A percentile compares a stretch with the other conserved stretches of the same genome.
Conservation (phyloP, 2,113 vertebrate genomes). For the Thinocorus orbignyianus region DNA sequence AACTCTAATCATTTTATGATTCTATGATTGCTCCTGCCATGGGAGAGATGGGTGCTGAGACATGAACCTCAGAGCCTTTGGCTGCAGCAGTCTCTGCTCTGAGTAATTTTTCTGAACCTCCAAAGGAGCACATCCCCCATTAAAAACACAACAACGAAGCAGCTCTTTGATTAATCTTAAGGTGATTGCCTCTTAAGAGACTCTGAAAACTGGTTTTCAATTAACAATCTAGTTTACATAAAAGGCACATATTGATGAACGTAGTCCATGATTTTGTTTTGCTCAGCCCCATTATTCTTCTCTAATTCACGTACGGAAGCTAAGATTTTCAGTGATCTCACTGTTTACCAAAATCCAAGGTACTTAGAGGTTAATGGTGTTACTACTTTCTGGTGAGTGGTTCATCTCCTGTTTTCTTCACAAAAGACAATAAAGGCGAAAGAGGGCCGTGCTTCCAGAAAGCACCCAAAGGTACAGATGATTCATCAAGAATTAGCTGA, state of each 20-base stretch:
- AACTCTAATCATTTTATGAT: no score
- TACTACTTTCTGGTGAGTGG: not conserved
- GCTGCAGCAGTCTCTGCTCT: not conserved
- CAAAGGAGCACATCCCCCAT: not conserved
- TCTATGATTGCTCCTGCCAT: not conserved
- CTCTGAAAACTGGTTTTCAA: slow-evolving; percentile 33
- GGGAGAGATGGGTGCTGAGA: not conserved
- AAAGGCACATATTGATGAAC: slow-evolving; percentile 33
- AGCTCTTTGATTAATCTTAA: slow-evolving; percentile 31
- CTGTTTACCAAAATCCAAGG: not conserved
- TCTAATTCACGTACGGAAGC: not conserved
- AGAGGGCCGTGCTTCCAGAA: not conserved
- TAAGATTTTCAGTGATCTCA: not conserved
- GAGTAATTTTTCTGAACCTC: not conserved
- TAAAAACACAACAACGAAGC: not conserved
- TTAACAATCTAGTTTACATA: slow-evolving; percentile 17
- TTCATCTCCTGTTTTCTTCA: not conserved
- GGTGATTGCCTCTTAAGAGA: slow-evolving; percentile 35
- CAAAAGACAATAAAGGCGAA: not conserved
- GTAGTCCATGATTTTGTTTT: not conserved
- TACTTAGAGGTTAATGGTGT: not conserved
- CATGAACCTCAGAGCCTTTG: not conserved
- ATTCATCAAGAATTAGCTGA: not conserved
- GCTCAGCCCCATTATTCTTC: not conserved
- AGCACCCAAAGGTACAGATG: not conserved